These are phyloP conservation scores for Nasalis larvatus DNA, from an alignment of 2,113 vertebrate genomes.

Conservation along the genomic window DNA sequence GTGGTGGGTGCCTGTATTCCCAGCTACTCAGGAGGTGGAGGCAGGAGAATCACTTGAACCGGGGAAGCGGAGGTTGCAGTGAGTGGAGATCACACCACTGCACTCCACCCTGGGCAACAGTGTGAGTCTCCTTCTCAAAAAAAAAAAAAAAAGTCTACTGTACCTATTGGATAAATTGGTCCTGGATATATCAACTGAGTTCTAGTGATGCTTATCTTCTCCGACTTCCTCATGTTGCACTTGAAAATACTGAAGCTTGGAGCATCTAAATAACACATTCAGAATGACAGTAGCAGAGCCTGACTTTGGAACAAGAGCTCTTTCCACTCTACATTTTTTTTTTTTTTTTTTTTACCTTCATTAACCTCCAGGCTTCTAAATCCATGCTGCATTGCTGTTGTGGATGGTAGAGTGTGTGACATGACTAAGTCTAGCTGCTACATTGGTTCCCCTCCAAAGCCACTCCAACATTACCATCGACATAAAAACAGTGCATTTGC, in stretches of 20 bases:
- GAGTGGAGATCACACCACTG: no score
- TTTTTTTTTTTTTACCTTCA: background rate
- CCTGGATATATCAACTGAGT: background rate
- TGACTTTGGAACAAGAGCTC: background rate
- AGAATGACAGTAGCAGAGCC: background rate
- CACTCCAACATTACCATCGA: background rate
- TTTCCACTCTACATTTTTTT: background rate
- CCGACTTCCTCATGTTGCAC: background rate
- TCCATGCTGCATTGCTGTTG: rapidly evolving
- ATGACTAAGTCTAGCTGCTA: background rate
- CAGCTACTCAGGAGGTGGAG: no score
- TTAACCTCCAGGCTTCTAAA: background rate
- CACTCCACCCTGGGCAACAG: no score
- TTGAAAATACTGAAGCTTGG: background rate
- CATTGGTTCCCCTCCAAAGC: no score
- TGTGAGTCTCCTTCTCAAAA: no score
- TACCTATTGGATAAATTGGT: no score
- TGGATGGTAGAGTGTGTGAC: background rate
- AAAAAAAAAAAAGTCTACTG: background rate
- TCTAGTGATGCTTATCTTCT: background rate
- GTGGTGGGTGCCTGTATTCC: no score
- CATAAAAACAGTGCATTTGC: background rate
- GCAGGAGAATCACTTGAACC: no score
- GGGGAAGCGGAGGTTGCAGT: no score
- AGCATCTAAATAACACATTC: background rate